Evolutionary conservation across 2,888 invertebrate genomes (phyloP).

Genomic region (Acleris emargana): DNA sequence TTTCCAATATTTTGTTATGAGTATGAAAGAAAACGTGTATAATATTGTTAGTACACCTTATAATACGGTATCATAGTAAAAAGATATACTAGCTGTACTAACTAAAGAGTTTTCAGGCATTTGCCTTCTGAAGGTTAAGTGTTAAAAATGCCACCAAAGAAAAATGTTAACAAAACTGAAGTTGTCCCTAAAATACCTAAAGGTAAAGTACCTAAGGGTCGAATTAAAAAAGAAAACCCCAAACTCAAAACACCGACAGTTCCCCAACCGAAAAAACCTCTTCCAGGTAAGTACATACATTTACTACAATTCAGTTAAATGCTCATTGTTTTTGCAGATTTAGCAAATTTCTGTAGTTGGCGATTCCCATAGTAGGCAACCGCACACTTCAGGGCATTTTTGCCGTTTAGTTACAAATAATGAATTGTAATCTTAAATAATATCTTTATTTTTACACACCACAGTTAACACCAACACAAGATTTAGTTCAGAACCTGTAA

Average conservation of each 20-base stretch:
- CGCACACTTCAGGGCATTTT: not conserved
- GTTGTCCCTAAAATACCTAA: conserved; percentile 30
- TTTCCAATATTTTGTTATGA: conserved; percentile 9
- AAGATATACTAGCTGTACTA: not conserved
- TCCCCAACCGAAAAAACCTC: conserved; percentile 48
- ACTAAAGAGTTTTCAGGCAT: conserved; percentile 11
- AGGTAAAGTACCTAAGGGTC: conserved; percentile 37
- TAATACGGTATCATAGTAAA: not conserved
- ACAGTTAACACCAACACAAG: no score
- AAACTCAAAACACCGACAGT: conserved; percentile 46
- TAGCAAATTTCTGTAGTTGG: conserved; percentile 13
- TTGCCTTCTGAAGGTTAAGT: conserved; percentile 11
- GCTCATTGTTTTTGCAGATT: conserved; percentile 11
- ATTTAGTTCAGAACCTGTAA: no score
- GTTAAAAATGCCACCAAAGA: conserved; percentile 49
- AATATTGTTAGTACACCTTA: not conserved
- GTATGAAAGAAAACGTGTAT: conserved; percentile 1
- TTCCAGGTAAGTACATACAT: conserved; percentile 34
- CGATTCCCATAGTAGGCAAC: not conserved
- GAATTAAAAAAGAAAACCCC: conserved; percentile 43
- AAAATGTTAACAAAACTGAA: conserved; percentile 40
- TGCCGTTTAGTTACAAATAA: no score
- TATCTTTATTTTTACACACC: no score
- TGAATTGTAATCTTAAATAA: no score
- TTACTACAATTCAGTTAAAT: not conserved